Percentiles rank a stretch among this genome's conserved stretches.
Conservation (phyloP, 2,113 vertebrate genomes). For the Girardinichthys multiradiatus region DNA sequence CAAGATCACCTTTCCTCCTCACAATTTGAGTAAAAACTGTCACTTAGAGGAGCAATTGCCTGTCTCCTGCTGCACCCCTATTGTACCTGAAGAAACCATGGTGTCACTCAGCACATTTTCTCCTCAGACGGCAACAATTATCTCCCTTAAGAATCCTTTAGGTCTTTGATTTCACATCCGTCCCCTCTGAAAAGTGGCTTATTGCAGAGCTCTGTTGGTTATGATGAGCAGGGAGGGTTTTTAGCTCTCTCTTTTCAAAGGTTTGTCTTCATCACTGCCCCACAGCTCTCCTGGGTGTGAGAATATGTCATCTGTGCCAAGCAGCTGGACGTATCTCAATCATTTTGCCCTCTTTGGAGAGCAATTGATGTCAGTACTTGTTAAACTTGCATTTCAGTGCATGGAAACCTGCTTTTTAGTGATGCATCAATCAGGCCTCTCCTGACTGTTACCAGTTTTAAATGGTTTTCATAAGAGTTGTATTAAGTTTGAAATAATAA, state of each 20-base stretch:
- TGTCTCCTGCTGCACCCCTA: constrained; percentile 18
- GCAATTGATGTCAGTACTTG: neutral
- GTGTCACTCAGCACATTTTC: constrained; percentile 45
- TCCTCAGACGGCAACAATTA: constrained; percentile 52
- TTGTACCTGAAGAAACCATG: constrained; percentile 3
- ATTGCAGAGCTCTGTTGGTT: constrained; percentile 48
- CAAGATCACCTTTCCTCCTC: constrained; percentile 25
- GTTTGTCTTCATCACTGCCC: constrained; percentile 7
- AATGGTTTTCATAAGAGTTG: too few relatives aligned
- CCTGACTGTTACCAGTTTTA: too few relatives aligned
- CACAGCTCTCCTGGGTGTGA: constrained; percentile 23
- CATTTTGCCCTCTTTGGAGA: neutral
- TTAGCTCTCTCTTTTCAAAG: constrained; percentile 36
- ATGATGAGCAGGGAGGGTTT: constrained; percentile 49
- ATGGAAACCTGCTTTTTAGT: neutral
- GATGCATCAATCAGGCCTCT: too few relatives aligned
- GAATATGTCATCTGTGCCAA: constrained; percentile 6
- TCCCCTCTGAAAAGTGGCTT: constrained; percentile 44
- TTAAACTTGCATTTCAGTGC: neutral
- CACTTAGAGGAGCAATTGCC: constrained; percentile 34
- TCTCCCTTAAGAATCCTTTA: constrained; percentile 52
- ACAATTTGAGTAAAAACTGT: constrained; percentile 48
- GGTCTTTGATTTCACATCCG: constrained; percentile 38
- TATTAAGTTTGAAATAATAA: too few relatives aligned
- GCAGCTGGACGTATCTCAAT: constrained; percentile 7